Evolutionary conservation across 2,888 invertebrate species (phyloP), one percentile per base, ranked within the genome.

Genomic region (Junonia oenone): DNA sequence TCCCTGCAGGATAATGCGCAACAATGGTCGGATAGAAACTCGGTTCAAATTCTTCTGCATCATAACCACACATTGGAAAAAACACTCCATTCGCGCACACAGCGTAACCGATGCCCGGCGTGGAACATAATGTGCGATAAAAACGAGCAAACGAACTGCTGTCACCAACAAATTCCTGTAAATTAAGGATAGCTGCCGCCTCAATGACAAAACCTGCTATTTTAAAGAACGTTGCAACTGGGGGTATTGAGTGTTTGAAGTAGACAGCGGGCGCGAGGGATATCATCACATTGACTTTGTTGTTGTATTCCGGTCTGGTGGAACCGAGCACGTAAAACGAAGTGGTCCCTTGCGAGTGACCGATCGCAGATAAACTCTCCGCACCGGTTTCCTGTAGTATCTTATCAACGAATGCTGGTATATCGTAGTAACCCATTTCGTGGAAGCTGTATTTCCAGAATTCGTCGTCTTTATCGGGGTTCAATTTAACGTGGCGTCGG

Each of bases 301-400:
- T 65, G 64, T 92, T 92, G 66, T 92, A 92, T 48, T 90, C 88
- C 0, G 92, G 91, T 37, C 71, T 71, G 43, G 75, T 76, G 0
- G 91, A 83, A 75, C n/a, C n/a, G n/a, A n/a, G n/a, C n/a, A n/a
- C n/a, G n/a, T n/a, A n/a, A n/a, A n/a, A n/a, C n/a, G n/a, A 66
- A 0, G 91, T 90, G 0, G 91, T 91, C 8, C 95, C 95, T 68
- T 88, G 86, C 0, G 94, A 95, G 72, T 95, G 94, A 0, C 94
- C 95, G 6, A 93, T 76, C 66, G 93, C 93, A 60, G 91, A 91
- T 0, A n/a, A n/a, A n/a, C n/a, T n/a, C n/a, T n/a, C n/a, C n/a
- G n/a, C n/a, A n/a, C n/a, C n/a, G n/a, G n/a, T 93, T 2, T 59
- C 46, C 0, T 58, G 22, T 6, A 79, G 51, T 22, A 79, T 63